Base-by-base conservation (phyloP, 2,797 vertebrate species). In the Crax fasciolata region DNA sequence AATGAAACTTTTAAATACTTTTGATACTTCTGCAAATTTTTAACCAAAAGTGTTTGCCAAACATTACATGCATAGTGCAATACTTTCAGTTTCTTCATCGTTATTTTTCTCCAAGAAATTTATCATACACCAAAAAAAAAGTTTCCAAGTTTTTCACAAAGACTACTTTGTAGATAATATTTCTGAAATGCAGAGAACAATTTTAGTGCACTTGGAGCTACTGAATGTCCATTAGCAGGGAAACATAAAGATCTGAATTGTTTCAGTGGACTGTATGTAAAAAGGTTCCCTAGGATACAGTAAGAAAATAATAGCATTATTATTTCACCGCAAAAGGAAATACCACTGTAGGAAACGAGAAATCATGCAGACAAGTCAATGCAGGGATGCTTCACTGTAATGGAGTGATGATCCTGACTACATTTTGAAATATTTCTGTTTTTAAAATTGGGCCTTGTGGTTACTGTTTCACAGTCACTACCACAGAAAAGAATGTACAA, bases 251-350 rank as follows among this genome's bases (percentile, higher is more conserved):
- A 48, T 30, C 16, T 61, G 51, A 87, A 68, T n/a, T 78, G 23
- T 87, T 95, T 68, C 72, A 62, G 16, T 20, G n/a, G 6, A 10
- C n/a, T 63, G 8, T n/a, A 67, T 67, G 55, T 85, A 73, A 90
- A 91, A 92, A 13, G 12, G 35, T 32, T 70, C 32, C 89, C 49
- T 72, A 70, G 27, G 30, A 62, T 85, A 74, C 35, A 81, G 18
- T 38, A 66, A 77, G 65, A 87, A 80, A 75, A 67, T 66, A 92
- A 66, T 71, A 77, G 61, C 21, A 68, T 62, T 75, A 82, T 92
- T 94, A 71, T 93, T 74, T 83, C 48, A 63, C 79, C 3, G 12
- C 16, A 59, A 57, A 83, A 91, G 72, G 79, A 87, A 93, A 89
- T 73, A 48, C 39, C 11, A 3, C 28, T 75, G 24, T 57, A 84